These are phyloP conservation scores for Linnaemya tessellans DNA, from an alignment of 2,888 invertebrate genomes.

Conservation along the genomic window DNA sequence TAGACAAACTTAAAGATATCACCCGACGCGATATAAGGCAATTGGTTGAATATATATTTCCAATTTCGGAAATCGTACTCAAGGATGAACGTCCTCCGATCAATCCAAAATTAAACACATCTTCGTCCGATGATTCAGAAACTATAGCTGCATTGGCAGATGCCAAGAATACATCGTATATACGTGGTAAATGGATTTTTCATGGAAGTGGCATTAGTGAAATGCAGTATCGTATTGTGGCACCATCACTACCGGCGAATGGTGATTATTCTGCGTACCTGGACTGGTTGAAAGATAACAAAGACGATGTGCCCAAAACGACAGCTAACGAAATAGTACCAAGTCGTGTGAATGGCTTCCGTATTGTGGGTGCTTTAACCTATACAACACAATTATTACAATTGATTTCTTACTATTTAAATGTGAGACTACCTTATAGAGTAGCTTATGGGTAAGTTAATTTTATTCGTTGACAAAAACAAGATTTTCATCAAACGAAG, in stretches of 20 bases:
- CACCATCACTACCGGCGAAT: slow-evolving; percentile 92
- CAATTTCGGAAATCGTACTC: slow-evolving; percentile 84
- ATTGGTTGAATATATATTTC: slow-evolving; percentile 88
- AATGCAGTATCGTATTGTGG: slow-evolving; percentile 90
- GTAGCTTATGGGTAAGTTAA: slow-evolving; percentile 86
- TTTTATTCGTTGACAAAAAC: neutral
- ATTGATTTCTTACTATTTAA: slow-evolving; percentile 92
- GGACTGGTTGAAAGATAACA: slow-evolving; percentile 88
- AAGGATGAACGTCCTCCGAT: slow-evolving; percentile 78
- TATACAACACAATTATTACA: slow-evolving; percentile 93
- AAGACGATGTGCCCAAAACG: slow-evolving; percentile 82
- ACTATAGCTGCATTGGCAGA: slow-evolving; percentile 87
- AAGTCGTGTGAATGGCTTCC: slow-evolving; percentile 88
- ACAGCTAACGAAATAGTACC: slow-evolving; percentile 84
- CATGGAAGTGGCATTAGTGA: slow-evolving; percentile 87
- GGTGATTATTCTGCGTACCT: slow-evolving; percentile 92
- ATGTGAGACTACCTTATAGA: slow-evolving; percentile 91
- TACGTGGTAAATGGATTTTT: slow-evolving; percentile 90
- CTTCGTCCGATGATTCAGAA: slow-evolving; percentile 77
- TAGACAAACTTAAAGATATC: slow-evolving; percentile 85
- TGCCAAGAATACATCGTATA: slow-evolving; percentile 90
- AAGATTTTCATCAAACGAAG: too few species aligned
- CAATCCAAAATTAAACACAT: slow-evolving; percentile 48
- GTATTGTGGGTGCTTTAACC: slow-evolving; percentile 91
- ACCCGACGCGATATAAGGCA: slow-evolving; percentile 86